Percentiles rank a stretch among this genome's conserved stretches.
Evolutionary conservation across 2,888 invertebrate species (phyloP).

Genomic region (Pristionchus arcanus): DNA sequence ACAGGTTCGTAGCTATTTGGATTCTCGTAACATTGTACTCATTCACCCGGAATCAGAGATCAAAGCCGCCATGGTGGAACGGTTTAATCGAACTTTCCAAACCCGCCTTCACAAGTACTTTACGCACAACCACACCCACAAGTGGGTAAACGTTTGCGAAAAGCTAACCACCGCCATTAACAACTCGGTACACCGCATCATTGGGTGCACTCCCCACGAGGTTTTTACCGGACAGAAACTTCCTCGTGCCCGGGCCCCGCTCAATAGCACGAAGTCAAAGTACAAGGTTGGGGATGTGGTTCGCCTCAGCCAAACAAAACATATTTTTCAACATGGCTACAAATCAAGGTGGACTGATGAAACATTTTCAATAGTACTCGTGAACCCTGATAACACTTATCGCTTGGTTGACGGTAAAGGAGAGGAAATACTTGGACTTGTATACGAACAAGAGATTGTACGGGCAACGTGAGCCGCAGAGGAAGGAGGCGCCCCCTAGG

Average conservation of each 20-base stretch:
- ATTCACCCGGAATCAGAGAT: neutral
- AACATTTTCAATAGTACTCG: neutral
- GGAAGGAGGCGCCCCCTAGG: no score
- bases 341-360: neutral
- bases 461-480: no score
- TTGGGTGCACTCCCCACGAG: neutral
- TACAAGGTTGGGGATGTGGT: neutral
- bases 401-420: neutral
- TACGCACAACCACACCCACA: neutral
- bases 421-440: neutral
- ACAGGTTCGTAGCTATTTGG: neutral
- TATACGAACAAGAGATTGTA: constrained; percentile 3
- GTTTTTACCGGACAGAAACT: neutral
- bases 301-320: neutral
- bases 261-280: neutral
- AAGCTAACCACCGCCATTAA: neutral
- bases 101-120: neutral
- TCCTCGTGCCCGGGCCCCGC: neutral
- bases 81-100: neutral
- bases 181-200: neutral
- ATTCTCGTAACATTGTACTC: neutral
- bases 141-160: neutral
- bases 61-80: neutral
- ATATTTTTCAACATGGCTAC: neutral
- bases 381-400: neutral